Percentiles rank a stretch among this genome's conserved stretches.
Conservation (phyloP, 2,888 invertebrate species). For the Chouioia cunea region DNA sequence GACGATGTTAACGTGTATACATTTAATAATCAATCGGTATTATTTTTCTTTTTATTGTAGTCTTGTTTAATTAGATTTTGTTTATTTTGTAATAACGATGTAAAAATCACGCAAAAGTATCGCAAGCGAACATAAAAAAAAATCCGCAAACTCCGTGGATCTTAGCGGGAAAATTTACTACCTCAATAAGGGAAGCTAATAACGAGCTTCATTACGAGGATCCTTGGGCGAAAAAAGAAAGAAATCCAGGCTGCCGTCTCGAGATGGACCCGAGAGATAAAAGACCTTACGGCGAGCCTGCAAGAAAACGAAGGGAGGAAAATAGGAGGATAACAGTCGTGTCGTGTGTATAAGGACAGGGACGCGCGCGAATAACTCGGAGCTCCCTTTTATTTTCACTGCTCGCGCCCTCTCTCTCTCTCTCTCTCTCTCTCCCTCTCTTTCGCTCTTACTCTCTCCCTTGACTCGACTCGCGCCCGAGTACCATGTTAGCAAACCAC, state of each 20-base stretch:
- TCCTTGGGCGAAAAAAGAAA: too few relatives aligned
- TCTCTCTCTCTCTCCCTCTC: slow-evolving; percentile 11
- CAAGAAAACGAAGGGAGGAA: slow-evolving; percentile 11
- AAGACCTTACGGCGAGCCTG: not conserved
- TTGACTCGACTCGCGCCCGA: not conserved
- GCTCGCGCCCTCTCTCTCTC: slow-evolving; percentile 5
- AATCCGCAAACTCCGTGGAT: too few relatives aligned
- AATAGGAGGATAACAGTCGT: not conserved
- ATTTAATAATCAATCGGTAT: too few relatives aligned
- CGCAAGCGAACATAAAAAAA: too few relatives aligned
- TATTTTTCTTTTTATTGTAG: too few relatives aligned
- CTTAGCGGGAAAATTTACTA: too few relatives aligned
- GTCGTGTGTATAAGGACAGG: not conserved
- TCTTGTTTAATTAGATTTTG: too few relatives aligned
- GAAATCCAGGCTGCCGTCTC: not conserved
- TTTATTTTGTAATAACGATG: too few relatives aligned
- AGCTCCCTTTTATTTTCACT: slow-evolving; percentile 37
- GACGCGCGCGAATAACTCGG: slow-evolving; percentile 58
- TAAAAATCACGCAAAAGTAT: too few relatives aligned
- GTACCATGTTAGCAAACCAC: slow-evolving; percentile 36
- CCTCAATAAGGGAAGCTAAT: too few relatives aligned
- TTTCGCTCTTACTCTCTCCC: too few relatives aligned
- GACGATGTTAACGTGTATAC: too few relatives aligned
- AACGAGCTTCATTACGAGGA: slow-evolving; percentile 1
- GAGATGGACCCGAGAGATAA: not conserved